These are phyloP conservation scores for Oscheius onirici DNA, from an alignment of 2,888 invertebrate genomes.

Conservation along the genomic window DNA sequence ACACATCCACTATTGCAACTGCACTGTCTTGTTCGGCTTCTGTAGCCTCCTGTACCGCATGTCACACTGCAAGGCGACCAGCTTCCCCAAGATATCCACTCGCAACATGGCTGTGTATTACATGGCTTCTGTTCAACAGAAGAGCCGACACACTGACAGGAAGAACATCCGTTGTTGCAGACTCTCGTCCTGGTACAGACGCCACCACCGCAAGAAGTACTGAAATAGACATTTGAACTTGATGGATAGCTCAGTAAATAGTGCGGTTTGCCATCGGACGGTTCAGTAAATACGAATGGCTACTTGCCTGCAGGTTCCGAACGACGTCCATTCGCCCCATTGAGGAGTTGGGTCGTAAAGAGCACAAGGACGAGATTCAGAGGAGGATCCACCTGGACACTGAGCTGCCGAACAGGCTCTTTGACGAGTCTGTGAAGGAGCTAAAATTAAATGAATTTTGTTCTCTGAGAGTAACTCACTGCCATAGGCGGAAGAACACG, in stretches of 20 bases:
- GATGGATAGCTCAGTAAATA: not conserved
- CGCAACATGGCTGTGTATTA: conserved; percentile 52
- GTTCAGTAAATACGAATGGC: not conserved
- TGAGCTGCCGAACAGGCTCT: conserved; percentile 44
- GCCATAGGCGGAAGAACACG: conserved; percentile 45
- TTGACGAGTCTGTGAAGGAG: conserved; percentile 44
- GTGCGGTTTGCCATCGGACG: not conserved
- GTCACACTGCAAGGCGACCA: conserved; percentile 40
- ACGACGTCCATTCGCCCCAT: conserved; percentile 48
- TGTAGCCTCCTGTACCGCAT: conserved; percentile 48
- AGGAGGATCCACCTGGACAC: conserved; percentile 47
- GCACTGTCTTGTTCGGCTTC: conserved; percentile 45
- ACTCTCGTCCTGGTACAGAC: conserved; percentile 46
- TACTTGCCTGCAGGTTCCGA: conserved; percentile 47
- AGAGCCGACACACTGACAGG: conserved; percentile 50
- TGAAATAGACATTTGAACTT: conserved; percentile 23
- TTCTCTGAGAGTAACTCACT: no score
- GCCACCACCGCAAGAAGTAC: conserved; percentile 55
- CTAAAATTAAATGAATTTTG: no score
- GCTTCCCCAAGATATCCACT: conserved; percentile 35
- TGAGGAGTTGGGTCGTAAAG: conserved; percentile 48
- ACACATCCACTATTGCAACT: conserved; percentile 48
- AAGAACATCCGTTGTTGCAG: conserved; percentile 54
- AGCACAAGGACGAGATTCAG: conserved; percentile 48
- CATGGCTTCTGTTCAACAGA: conserved; percentile 47